phyloP scores from a whole-genome alignment of 2,888 invertebrate species.

The Eudasyphora cyanicolor region DNA sequence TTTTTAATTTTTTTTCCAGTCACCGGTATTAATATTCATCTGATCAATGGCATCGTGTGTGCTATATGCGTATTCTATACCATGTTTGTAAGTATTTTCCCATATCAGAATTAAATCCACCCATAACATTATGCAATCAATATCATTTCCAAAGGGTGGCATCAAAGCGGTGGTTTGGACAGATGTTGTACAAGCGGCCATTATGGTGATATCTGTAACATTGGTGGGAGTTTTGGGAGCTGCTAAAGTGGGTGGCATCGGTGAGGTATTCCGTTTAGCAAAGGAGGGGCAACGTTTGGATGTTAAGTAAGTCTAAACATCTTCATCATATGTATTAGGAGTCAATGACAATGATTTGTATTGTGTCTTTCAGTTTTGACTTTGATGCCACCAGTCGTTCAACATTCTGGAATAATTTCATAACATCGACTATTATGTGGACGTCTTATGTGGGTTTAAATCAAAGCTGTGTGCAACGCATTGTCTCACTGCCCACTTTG shows the following conservation, averaged over 20 bases:
- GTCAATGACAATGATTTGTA: background rate
- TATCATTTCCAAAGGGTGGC: slow-evolving; percentile 77
- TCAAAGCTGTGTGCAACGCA: slow-evolving; percentile 88
- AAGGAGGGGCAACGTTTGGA: slow-evolving; percentile 77
- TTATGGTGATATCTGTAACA: slow-evolving; percentile 78
- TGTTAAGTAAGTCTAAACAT: slow-evolving; percentile 74
- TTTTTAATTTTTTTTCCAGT: slow-evolving; percentile 77
- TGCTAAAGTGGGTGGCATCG: slow-evolving; percentile 78
- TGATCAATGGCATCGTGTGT: slow-evolving; percentile 81
- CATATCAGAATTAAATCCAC: background rate
- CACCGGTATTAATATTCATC: slow-evolving; percentile 82
- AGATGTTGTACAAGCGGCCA: slow-evolving; percentile 80
- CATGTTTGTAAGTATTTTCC: slow-evolving; percentile 80
- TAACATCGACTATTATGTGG: slow-evolving; percentile 83
- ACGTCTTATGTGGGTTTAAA: slow-evolving; percentile 85
- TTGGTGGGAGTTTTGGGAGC: slow-evolving; percentile 79
- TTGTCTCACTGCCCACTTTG: slow-evolving; percentile 83
- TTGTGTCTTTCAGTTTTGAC: slow-evolving; percentile 80
- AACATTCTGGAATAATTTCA: slow-evolving; percentile 84
- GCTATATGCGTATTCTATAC: slow-evolving; percentile 83
- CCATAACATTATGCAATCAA: background rate
- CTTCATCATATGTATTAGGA: background rate
- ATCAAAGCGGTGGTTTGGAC: slow-evolving; percentile 82
- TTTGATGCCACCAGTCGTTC: slow-evolving; percentile 83
- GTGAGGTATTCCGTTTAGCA: slow-evolving; percentile 76